phyloP scores from a whole-genome alignment of 2,113 vertebrate genomes.

The Pipa parva region DNA sequence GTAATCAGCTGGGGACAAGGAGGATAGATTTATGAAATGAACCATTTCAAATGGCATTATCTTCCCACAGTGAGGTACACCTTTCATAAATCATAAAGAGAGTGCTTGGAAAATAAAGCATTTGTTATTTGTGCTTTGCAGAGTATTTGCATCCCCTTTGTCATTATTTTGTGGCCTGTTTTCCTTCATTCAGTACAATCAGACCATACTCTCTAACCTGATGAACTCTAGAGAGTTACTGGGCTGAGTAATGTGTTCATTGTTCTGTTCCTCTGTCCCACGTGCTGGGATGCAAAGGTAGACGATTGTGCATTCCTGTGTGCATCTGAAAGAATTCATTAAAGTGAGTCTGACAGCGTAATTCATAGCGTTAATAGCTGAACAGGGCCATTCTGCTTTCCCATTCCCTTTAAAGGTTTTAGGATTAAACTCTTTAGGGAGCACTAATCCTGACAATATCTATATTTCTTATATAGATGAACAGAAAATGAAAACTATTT shows the following conservation, averaged over 20 bases:
- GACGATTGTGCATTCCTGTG: background rate
- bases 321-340: no score
- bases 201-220: slow-evolving; percentile 16
- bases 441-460: no score
- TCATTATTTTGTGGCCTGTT: slow-evolving; percentile 28
- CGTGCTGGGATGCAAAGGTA: slow-evolving; percentile 4
- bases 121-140: slow-evolving; percentile 62
- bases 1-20: slow-evolving; percentile 57
- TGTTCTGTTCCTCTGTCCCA: background rate
- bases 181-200: slow-evolving; percentile 11
- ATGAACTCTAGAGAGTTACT: slow-evolving; percentile 21
- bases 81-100: slow-evolving; percentile 82
- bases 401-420: no score
- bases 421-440: no score
- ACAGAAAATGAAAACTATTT: no score
- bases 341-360: no score
- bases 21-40: slow-evolving; percentile 87
- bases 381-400: no score
- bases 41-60: slow-evolving; percentile 86
- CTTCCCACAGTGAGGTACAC: slow-evolving; percentile 76
- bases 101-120: slow-evolving; percentile 62
- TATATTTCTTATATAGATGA: no score
- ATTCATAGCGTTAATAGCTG: no score
- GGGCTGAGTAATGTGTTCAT: slow-evolving; percentile 2
- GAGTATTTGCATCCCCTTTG: slow-evolving; percentile 52